These are phyloP conservation scores for Eumaeus atala DNA, from an alignment of 1,140 invertebrate genomes.

Conservation along the genomic window DNA sequence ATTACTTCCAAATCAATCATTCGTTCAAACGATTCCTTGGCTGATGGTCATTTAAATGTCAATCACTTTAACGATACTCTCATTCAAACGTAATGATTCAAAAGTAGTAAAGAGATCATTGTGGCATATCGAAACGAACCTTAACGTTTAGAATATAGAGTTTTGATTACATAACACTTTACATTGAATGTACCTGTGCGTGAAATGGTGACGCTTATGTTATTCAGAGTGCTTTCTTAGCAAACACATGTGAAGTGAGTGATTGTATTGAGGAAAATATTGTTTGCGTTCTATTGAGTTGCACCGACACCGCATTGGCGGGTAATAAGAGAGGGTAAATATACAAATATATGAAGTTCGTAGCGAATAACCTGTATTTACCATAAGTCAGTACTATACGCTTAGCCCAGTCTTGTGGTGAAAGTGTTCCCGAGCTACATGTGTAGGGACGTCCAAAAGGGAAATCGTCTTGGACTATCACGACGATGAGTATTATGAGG, in stretches of 20 bases:
- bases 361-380: not conserved
- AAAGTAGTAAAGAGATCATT: not conserved
- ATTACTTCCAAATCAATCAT: constrained; percentile 7
- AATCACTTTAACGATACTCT: constrained; percentile 20
- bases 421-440: no score
- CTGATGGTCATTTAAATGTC: constrained; percentile 16
- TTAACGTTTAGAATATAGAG: not conserved
- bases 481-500: no score
- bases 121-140: not conserved
- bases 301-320: not conserved
- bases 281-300: not conserved
- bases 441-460: no score
- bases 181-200: not conserved
- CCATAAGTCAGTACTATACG: not conserved
- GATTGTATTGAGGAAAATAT: not conserved
- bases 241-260: constrained; percentile 2
- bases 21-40: constrained; percentile 1
- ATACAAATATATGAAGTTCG: not conserved
- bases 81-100: constrained; percentile 15
- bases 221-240: constrained; percentile 4
- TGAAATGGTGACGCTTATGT: not conserved
- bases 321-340: not conserved
- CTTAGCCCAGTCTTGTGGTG: no score
- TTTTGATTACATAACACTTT: not conserved
- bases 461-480: no score